Percentiles rank a stretch among this genome's conserved stretches.
These are phyloP conservation scores for Drosophila leontia DNA, from an alignment of 1,140 invertebrate species.

Conservation along the genomic window DNA sequence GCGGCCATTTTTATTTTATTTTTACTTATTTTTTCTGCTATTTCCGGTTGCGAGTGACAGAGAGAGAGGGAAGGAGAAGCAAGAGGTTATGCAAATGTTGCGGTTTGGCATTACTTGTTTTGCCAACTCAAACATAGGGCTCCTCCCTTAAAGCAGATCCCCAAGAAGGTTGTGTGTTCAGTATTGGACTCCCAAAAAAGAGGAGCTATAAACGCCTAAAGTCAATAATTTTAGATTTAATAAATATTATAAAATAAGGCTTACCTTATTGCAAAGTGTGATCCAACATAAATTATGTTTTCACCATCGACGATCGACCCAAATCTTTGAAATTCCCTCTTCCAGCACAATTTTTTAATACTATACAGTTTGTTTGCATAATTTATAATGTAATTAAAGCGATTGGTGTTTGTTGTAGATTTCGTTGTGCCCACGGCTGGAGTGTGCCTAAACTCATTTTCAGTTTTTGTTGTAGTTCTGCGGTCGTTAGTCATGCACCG, in stretches of 20 bases:
- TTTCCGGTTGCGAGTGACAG: slow-evolving; percentile 5
- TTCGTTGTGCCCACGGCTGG: background rate
- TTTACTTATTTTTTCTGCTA: background rate
- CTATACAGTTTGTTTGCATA: slow-evolving; percentile 39
- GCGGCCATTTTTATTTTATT: slow-evolving; percentile 28
- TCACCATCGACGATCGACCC: background rate
- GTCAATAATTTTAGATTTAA: background rate
- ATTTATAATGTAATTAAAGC: slow-evolving; percentile 63
- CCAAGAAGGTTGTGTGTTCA: background rate
- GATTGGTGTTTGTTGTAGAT: slow-evolving; percentile 42
- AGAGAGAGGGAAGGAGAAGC: background rate
- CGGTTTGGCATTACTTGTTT: slow-evolving; percentile 6
- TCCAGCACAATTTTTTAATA: slow-evolving; percentile 11
- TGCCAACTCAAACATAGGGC: slow-evolving; percentile 10
- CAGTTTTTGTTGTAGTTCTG: slow-evolving; percentile 45
- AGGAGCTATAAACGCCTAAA: background rate
- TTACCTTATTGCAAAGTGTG: background rate
- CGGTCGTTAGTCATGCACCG: slow-evolving; percentile 62
- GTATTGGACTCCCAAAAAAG: background rate
- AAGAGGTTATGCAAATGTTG: slow-evolving; percentile 33
- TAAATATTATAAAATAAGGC: background rate
- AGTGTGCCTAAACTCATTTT: slow-evolving; percentile 33
- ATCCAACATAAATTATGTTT: slow-evolving; percentile 3
- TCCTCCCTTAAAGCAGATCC: background rate
- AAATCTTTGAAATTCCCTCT: slow-evolving; percentile 11